Base-by-base conservation (phyloP, 2,797 vertebrate species). In the Craterocephalus amniculus region DNA sequence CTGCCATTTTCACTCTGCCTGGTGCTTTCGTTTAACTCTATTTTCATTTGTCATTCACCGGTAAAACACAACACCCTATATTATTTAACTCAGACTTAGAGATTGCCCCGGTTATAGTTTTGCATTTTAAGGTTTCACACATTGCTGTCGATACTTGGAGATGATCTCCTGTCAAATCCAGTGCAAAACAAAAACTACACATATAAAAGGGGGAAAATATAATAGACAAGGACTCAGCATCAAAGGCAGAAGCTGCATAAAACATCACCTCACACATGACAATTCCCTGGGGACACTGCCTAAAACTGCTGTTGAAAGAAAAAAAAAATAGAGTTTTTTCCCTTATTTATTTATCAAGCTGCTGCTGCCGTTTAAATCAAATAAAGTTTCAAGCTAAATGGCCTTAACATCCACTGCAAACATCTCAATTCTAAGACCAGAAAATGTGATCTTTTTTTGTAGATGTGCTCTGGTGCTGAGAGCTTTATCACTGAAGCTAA, bases 211-310 rank as follows among this genome's bases (percentile, higher is more conserved):
- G 36, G 16, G 6, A 38, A 38, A 38, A 16, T 2, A 38, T 4
- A 38, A 38, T 5, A 14, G 36, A 38, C 14, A 16, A 26, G 49
- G 32, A 36, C 65, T 64, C 51, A 24, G 40, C 22, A 36, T 54
- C 63, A 67, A 52, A 55, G 38, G 24, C 54, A 40, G 51, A 48
- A 20, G 26, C 63, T 58, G 35, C 20, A 48, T 27, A 63, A 59
- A 75, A 48, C 27, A 60, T 64, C 32, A 32, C 58, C 12, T 64
- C 65, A 35, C 27, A 64, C 48, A 60, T 73, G 49, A 60, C 49
- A 26, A 12, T 38, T 61, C 31, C 48, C 3, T 34, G 40, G n/a
- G 26, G 36, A 38, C 5, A 13, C 12, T 38, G 36, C 13, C 36
- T 14, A 38, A 38, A 38, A 38, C 13, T 14, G 36, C 36, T 38